Percentiles rank a stretch among this genome's conserved stretches.
Evolutionary conservation across 1,140 invertebrate genomes (phyloP).

Genomic region (Vanessa atalanta): DNA sequence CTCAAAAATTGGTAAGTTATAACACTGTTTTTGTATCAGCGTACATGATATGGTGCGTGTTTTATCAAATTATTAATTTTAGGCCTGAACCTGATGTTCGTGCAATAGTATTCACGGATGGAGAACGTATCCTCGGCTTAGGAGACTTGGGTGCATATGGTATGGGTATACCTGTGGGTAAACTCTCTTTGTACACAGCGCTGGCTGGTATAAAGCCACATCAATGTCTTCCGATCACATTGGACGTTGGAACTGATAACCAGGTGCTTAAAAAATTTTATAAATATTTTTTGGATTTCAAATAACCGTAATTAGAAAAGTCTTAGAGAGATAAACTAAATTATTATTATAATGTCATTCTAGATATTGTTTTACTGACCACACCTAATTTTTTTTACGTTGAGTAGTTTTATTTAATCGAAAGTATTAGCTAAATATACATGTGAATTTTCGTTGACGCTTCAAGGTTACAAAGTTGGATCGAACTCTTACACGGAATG

Average conservation of each 20-base stretch:
- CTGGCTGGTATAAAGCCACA: constrained; percentile 96
- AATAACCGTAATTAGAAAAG: too few species aligned
- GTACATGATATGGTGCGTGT: neutral
- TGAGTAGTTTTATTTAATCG: too few species aligned
- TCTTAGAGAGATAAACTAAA: too few species aligned
- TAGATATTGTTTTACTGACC: too few species aligned
- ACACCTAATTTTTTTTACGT: too few species aligned
- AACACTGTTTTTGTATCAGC: neutral
- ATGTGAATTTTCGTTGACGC: too few species aligned
- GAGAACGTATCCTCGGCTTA: constrained; percentile 95
- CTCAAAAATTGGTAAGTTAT: constrained; percentile 90
- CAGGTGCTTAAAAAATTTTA: constrained; percentile 69
- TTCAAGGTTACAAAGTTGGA: too few species aligned
- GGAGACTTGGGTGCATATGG: constrained; percentile 97
- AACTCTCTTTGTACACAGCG: constrained; percentile 95
- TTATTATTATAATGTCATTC: too few species aligned
- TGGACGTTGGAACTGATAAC: constrained; percentile 97
- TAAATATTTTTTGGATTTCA: too few species aligned
- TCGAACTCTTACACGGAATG: too few species aligned
- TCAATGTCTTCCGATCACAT: constrained; percentile 93
- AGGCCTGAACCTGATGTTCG: constrained; percentile 96
- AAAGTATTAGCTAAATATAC: too few species aligned
- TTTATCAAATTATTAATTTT: constrained; percentile 41
- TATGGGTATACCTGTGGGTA: constrained; percentile 98
- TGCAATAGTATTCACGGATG: constrained; percentile 97